Evolutionary conservation across 37 sponge, comb jelly and placozoan species (phyloP).

Genomic region (Agelas oroides): DNA sequence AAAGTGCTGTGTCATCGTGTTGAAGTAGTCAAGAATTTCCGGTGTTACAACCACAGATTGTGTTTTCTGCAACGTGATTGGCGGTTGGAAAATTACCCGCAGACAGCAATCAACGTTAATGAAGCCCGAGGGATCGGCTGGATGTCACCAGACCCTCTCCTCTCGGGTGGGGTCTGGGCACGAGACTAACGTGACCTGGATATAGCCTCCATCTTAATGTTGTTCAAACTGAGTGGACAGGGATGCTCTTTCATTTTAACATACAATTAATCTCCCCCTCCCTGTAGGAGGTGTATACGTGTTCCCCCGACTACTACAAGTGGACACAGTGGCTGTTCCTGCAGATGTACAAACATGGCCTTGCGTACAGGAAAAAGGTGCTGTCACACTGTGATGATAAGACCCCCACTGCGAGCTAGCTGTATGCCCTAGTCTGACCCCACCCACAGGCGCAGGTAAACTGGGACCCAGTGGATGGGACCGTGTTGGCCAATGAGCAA

Average conservation of each 20-base stretch:
- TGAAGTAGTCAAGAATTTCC: no score
- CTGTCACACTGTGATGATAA: background rate
- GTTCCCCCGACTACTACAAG: slow-evolving; percentile 82
- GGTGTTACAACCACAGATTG: no score
- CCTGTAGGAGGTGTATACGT: slow-evolving; percentile 79
- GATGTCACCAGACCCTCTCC: no score
- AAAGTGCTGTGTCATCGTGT: no score
- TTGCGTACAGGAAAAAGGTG: slow-evolving; percentile 82
- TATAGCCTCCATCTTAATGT: no score
- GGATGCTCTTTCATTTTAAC: background rate
- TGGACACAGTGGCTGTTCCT: slow-evolving; percentile 96
- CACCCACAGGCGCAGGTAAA: slow-evolving; percentile 74
- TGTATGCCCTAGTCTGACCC: background rate
- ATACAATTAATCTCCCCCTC: background rate
- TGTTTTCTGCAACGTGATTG: no score
- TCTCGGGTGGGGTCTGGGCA: no score
- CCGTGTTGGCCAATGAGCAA: slow-evolving; percentile 94
- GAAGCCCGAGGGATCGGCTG: no score
- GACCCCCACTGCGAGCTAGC: background rate
- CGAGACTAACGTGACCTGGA: no score
- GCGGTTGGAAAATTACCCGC: no score
- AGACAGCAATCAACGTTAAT: no score
- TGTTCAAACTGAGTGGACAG: no score
- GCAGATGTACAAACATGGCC: slow-evolving; percentile 74
- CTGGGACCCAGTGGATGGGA: slow-evolving; percentile 94